These are phyloP conservation scores for Mus spretus DNA, from an alignment of 2,797 vertebrate species.

Conservation along the genomic window DNA sequence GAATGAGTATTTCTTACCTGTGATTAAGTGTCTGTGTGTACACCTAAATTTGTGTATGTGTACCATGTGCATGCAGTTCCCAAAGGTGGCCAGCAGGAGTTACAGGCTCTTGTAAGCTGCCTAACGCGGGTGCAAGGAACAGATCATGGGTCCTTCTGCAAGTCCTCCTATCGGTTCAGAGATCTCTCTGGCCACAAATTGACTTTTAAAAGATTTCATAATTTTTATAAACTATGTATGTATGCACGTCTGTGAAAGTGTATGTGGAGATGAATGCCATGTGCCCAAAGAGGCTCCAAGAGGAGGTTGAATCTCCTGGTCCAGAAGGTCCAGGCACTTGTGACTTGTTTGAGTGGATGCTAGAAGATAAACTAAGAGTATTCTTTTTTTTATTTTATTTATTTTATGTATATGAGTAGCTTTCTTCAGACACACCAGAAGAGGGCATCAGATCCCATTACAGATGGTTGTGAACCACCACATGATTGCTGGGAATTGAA, in stretches of 20 bases:
- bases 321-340: not conserved
- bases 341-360: not conserved
- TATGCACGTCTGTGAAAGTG: not conserved
- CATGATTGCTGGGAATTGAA: too few species aligned
- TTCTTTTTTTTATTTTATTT: too few species aligned
- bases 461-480: too few species aligned
- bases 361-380: not conserved
- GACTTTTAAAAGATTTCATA: not conserved
- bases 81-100: not conserved
- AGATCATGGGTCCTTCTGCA: not conserved
- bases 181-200: not conserved
- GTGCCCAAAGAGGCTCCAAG: not conserved
- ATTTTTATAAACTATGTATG: not conserved
- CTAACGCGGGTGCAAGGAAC: not conserved
- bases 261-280: not conserved
- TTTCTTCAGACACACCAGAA: too few species aligned
- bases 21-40: not conserved
- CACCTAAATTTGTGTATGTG: not conserved
- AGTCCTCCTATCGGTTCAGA: not conserved
- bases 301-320: not conserved
- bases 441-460: too few species aligned
- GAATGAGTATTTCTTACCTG: constrained; percentile 30
- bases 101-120: not conserved
- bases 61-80: not conserved
- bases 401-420: too few species aligned